Conservation (phyloP, 2,797 vertebrate genomes). For the Cryptoblepharus egeriae region DNA sequence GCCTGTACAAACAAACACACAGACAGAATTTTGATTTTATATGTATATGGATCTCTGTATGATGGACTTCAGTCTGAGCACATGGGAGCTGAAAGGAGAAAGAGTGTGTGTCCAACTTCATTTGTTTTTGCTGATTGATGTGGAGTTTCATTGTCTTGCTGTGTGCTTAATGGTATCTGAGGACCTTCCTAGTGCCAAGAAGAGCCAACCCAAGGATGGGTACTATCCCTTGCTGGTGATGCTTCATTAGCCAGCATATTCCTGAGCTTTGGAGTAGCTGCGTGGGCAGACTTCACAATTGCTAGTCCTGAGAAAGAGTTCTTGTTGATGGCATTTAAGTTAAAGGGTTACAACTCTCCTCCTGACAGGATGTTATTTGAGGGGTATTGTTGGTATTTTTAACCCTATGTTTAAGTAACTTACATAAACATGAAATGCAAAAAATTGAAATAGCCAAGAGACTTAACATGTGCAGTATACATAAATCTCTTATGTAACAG, state of each 20-base stretch:
- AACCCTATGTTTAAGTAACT: constrained; percentile 15
- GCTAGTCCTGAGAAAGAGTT: constrained; percentile 33
- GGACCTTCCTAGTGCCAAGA: constrained; percentile 4
- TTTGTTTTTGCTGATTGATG: not conserved
- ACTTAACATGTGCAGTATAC: not conserved
- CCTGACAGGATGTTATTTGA: not conserved
- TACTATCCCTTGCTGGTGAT: constrained; percentile 11
- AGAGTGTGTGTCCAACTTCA: not conserved
- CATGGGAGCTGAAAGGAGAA: not conserved
- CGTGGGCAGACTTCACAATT: constrained; percentile 21
- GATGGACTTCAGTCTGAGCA: not conserved
- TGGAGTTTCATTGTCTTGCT: not conserved
- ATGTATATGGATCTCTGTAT: too few species aligned
- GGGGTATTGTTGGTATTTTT: constrained; percentile 25
- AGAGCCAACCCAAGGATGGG: not conserved
- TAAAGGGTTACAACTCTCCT: constrained; percentile 17
- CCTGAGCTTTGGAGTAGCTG: constrained; percentile 30
- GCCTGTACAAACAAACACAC: too few species aligned
- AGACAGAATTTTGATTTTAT: too few species aligned
- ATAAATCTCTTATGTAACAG: constrained; percentile 2
- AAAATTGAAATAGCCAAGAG: not conserved
- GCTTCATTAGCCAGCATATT: constrained; percentile 17
- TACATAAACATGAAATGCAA: constrained; percentile 8
- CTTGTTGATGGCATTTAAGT: not conserved
- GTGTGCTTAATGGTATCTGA: constrained; percentile 32